These are phyloP conservation scores for Chymomyza amoena DNA, from an alignment of 2,888 invertebrate genomes.

Conservation along the genomic window DNA sequence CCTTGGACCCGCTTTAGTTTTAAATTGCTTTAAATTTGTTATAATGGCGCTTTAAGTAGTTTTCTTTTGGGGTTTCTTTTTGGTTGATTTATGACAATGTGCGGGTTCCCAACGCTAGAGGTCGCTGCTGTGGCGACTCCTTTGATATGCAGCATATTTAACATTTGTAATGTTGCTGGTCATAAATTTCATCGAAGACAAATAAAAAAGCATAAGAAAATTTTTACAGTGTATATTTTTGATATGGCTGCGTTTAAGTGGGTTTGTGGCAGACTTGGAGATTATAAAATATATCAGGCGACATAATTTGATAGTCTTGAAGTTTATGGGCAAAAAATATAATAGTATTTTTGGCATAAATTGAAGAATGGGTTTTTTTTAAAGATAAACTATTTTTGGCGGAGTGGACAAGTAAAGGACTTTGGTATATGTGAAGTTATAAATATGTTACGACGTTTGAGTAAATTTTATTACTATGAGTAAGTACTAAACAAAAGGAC, in stretches of 20 bases:
- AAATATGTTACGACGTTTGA: too few relatives aligned
- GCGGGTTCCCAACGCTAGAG: not conserved
- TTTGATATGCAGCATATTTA: slow-evolving; percentile 57
- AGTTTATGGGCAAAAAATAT: not conserved
- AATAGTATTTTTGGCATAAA: not conserved
- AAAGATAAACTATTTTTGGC: too few relatives aligned
- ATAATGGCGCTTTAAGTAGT: slow-evolving; percentile 73
- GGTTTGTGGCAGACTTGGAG: not conserved
- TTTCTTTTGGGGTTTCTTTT: slow-evolving; percentile 60
- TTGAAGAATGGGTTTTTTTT: not conserved
- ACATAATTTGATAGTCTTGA: not conserved
- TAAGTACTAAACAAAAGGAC: too few relatives aligned
- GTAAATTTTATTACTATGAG: too few relatives aligned
- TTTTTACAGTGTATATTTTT: not conserved
- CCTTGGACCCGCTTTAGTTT: slow-evolving; percentile 47
- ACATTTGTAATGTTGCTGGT: slow-evolving; percentile 12
- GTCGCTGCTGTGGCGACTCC: slow-evolving; percentile 26
- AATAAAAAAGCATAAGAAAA: not conserved
- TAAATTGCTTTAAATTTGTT: slow-evolving; percentile 74
- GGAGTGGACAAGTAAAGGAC: too few relatives aligned
- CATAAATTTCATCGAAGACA: not conserved
- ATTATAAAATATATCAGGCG: not conserved
- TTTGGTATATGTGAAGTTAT: too few relatives aligned
- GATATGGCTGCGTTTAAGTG: not conserved
- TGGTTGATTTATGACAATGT: slow-evolving; percentile 58